phyloP scores from a whole-genome alignment of 1,140 invertebrate species.

The Rhagoletis pomonella region DNA sequence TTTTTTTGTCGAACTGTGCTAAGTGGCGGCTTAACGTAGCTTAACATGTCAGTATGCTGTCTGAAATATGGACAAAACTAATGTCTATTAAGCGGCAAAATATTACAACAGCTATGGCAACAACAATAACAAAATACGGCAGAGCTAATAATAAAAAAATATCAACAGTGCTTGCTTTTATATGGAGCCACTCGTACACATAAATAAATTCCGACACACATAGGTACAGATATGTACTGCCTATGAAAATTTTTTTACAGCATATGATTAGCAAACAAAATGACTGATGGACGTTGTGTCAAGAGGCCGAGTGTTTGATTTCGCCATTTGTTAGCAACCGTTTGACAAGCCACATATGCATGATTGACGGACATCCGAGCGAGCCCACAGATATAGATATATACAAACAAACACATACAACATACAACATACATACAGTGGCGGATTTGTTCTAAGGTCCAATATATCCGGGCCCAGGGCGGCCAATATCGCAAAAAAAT shows the following conservation, averaged over 20 bases:
- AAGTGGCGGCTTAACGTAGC: constrained; percentile 31
- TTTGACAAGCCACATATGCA: constrained; percentile 17
- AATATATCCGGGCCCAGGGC: no score
- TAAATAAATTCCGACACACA: no score
- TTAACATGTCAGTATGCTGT: constrained; percentile 37
- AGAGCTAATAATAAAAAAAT: neutral
- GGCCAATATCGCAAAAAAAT: no score
- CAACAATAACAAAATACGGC: neutral
- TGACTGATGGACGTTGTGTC: constrained; percentile 44
- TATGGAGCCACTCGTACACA: neutral
- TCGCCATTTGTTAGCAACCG: constrained; percentile 42
- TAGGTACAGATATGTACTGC: neutral
- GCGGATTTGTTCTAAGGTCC: no score
- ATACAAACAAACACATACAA: no score
- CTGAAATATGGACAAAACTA: constrained; percentile 28
- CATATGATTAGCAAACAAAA: constrained; percentile 34
- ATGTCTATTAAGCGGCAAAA: constrained; percentile 43
- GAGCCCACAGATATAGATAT: no score
- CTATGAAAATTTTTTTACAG: neutral
- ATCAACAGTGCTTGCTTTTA: neutral
- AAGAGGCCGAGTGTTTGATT: constrained; percentile 42
- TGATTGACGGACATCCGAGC: constrained; percentile 32
- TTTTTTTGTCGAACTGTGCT: constrained; percentile 25
- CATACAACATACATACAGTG: no score
- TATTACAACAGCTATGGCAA: neutral